Conservation (phyloP, 1,140 invertebrate genomes). For the Camponotus floridanus region DNA sequence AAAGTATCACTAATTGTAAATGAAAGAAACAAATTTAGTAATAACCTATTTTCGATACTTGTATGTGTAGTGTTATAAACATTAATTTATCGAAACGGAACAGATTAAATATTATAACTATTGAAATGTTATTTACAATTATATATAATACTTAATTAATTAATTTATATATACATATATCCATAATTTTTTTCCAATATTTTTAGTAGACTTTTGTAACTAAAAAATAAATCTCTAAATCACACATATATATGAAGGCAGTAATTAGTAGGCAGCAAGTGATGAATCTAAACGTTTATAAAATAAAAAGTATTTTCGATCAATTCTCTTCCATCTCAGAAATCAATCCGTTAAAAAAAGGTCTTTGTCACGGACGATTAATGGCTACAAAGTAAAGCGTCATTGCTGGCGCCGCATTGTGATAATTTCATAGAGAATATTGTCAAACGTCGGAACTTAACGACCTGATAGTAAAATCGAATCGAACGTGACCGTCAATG, state of each 20-base stretch:
- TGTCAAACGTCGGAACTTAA: conserved; percentile 11
- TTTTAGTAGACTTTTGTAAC: background rate
- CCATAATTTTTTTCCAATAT: background rate
- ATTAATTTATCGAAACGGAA: background rate
- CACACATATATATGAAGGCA: background rate
- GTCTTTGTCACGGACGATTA: background rate
- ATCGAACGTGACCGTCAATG: conserved; percentile 27
- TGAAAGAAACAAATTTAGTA: conserved; percentile 8
- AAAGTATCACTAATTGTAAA: background rate
- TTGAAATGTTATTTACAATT: background rate
- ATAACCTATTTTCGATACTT: background rate
- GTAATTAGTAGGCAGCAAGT: background rate
- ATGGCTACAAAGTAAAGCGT: background rate
- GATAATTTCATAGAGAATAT: conserved; percentile 35
- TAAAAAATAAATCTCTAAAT: background rate
- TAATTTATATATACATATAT: background rate
- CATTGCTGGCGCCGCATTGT: background rate
- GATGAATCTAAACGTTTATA: background rate
- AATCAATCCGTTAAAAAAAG: background rate
- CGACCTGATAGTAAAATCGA: conserved; percentile 38
- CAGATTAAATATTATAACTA: background rate
- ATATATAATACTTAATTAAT: background rate
- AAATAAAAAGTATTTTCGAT: background rate
- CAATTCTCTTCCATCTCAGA: background rate
- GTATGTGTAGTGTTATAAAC: background rate